Evolutionary conservation across 2,888 invertebrate species (phyloP).

Genomic region (Melanophora roralis): DNA sequence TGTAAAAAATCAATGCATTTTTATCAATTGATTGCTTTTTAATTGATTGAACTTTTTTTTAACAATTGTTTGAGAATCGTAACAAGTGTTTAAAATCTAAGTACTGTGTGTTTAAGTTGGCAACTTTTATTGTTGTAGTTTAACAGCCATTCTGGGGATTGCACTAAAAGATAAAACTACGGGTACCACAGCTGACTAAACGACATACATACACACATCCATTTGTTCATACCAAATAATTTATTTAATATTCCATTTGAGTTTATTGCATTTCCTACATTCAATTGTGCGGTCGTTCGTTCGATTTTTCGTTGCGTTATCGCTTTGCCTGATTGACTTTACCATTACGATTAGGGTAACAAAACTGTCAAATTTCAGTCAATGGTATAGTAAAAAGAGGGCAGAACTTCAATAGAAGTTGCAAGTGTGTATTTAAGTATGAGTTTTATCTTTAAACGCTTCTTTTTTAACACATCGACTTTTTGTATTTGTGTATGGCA

Average conservation of each 20-base stretch:
- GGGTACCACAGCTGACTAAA: neutral
- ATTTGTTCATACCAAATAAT: too few species aligned
- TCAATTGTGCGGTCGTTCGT: too few species aligned
- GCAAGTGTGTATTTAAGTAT: neutral
- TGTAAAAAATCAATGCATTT: slow-evolving; percentile 27
- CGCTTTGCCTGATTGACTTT: slow-evolving; percentile 33
- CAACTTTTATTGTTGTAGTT: neutral
- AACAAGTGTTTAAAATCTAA: neutral
- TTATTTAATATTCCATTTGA: slow-evolving; percentile 34
- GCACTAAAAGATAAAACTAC: neutral
- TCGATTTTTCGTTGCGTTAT: neutral
- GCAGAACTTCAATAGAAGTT: neutral
- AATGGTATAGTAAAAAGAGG: neutral
- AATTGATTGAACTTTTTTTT: slow-evolving; percentile 50
- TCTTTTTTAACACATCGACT: neutral
- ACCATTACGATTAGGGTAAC: slow-evolving; percentile 33
- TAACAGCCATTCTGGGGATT: slow-evolving; percentile 6
- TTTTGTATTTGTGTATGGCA: neutral
- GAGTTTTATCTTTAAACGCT: neutral
- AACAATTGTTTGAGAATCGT: slow-evolving; percentile 20
- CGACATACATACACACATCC: neutral
- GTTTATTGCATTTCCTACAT: slow-evolving; percentile 32
- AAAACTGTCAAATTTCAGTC: neutral
- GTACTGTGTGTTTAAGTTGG: neutral
- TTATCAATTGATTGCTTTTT: slow-evolving; percentile 42